These are phyloP conservation scores for Gouania willdenowi DNA, from an alignment of 2,797 vertebrate genomes.

Conservation along the genomic window DNA sequence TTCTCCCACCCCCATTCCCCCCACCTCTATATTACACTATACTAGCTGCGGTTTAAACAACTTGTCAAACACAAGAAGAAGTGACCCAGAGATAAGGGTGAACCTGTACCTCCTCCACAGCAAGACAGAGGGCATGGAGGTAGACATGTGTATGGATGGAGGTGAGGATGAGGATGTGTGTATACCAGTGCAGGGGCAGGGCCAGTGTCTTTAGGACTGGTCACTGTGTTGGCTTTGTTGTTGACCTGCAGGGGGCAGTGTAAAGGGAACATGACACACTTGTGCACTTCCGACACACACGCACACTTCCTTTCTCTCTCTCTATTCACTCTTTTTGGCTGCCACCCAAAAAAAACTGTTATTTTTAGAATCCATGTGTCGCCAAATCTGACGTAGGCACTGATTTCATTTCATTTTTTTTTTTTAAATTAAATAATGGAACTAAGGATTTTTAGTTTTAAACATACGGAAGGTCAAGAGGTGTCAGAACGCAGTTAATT, in stretches of 20 bases:
- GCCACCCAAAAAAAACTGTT: constrained; percentile 6
- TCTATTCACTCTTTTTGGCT: constrained; percentile 2
- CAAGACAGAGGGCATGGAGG: constrained; percentile 18
- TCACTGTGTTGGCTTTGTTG: constrained; percentile 83
- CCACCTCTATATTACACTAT: no score
- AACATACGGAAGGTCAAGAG: no score
- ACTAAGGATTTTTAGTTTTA: no score
- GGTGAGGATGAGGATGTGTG: constrained; percentile 46
- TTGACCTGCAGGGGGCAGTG: constrained; percentile 76
- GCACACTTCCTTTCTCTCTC: neutral
- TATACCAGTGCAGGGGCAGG: constrained; percentile 79
- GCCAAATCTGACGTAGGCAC: constrained; percentile 4
- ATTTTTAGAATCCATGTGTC: constrained; percentile 10
- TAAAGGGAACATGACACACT: constrained; percentile 68
- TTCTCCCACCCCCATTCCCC: neutral
- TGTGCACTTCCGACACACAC: constrained; percentile 34
- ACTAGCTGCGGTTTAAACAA: constrained; percentile 2
- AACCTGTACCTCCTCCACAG: constrained; percentile 56
- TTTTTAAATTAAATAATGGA: no score
- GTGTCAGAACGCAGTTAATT: no score
- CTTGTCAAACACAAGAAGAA: constrained; percentile 5
- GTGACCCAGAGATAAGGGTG: constrained; percentile 24
- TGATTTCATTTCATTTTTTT: neutral
- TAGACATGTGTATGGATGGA: constrained; percentile 28
- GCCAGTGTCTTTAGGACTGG: constrained; percentile 81